These are phyloP conservation scores for Eupithecia inturbata DNA, from an alignment of 2,888 invertebrate species.

Conservation along the genomic window DNA sequence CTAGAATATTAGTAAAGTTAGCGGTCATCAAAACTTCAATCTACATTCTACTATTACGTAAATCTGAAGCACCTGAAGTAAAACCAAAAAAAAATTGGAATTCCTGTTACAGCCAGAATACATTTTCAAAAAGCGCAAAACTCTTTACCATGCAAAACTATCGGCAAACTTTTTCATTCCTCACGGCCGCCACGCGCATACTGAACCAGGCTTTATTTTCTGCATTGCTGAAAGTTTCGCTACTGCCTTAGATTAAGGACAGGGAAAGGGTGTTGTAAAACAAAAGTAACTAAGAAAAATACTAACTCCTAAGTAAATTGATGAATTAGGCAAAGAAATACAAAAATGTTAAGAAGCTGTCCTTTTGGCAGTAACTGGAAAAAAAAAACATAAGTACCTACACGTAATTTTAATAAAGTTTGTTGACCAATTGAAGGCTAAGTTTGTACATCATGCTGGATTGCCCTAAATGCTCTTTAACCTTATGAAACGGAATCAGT, in stretches of 20 bases:
- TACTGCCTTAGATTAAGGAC: neutral
- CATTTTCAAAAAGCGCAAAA: conserved; percentile 38
- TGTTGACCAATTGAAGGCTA: no score
- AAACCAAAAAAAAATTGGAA: conserved; percentile 37
- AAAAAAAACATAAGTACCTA: no score
- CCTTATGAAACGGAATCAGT: neutral
- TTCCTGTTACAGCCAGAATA: conserved; percentile 35
- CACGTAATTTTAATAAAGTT: no score
- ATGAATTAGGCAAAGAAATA: no score
- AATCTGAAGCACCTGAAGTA: conserved; percentile 6
- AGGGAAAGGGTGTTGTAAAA: neutral
- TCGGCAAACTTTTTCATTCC: conserved; percentile 52
- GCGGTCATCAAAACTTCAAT: neutral
- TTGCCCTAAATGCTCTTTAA: neutral
- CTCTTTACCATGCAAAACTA: conserved; percentile 49
- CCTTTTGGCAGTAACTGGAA: no score
- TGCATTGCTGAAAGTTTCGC: neutral
- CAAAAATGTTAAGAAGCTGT: no score
- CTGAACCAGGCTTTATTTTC: conserved; percentile 42
- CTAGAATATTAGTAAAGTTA: neutral
- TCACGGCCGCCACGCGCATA: conserved; percentile 48
- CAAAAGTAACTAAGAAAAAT: neutral
- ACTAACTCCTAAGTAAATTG: no score
- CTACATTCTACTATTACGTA: neutral
- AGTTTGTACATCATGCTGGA: neutral